phyloP scores from a whole-genome alignment of 2,888 invertebrate genomes.

The Baccha elongata region DNA sequence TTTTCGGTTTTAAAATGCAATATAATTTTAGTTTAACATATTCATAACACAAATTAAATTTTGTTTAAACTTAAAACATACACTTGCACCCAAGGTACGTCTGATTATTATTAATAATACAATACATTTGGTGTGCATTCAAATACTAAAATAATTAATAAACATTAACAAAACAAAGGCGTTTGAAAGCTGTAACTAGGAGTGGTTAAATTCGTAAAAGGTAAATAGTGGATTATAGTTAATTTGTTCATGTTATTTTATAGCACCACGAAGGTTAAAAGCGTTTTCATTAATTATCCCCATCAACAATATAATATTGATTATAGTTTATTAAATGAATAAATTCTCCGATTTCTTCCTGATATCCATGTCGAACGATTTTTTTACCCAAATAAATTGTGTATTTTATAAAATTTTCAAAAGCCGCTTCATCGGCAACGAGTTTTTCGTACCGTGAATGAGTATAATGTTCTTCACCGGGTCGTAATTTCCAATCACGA shows the following conservation, averaged over 20 bases:
- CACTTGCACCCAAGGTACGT: conserved; percentile 31
- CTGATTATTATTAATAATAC: background rate
- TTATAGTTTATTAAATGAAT: conserved; percentile 81
- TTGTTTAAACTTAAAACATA: conserved; percentile 21
- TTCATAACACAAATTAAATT: conserved; percentile 33
- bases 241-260: background rate
- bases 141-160: conserved; percentile 2
- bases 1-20: conserved; percentile 42
- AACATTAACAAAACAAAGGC: background rate
- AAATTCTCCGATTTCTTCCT: conserved; percentile 81
- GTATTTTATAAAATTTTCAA: conserved; percentile 80
- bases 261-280: conserved; percentile 26
- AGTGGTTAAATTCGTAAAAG: conserved; percentile 52
- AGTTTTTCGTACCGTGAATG: conserved; percentile 81
- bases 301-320: conserved; percentile 82
- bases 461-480: conserved; percentile 76
- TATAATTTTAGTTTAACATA: conserved; percentile 35
- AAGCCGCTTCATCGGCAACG: conserved; percentile 79
- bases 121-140: conserved; percentile 7
- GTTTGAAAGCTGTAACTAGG: conserved; percentile 11
- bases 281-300: conserved; percentile 94
- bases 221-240: conserved; percentile 42
- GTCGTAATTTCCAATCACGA: conserved; percentile 77
- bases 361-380: conserved; percentile 81
- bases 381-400: conserved; percentile 81